A percentile compares a stretch with the other conserved stretches of the same genome.
Conservation (phyloP, 1,140 invertebrate genomes). For the Drosophila santomea region DNA sequence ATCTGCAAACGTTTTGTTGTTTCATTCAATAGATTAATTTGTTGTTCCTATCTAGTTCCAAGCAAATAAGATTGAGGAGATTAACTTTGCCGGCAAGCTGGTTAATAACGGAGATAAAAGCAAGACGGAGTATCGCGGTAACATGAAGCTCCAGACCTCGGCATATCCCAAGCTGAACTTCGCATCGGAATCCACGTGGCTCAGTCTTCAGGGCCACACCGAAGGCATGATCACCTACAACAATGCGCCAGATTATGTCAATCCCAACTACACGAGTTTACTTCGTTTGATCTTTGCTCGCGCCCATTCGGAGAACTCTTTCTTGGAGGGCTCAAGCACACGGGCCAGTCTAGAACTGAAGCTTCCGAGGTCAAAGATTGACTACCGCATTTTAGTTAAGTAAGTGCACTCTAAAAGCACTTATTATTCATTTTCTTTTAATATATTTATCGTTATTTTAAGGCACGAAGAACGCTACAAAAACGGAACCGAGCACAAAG, state of each 20-base stretch:
- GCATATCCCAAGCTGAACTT: constrained; percentile 92
- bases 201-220: constrained; percentile 75
- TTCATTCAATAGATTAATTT: too few species aligned
- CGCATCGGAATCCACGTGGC: constrained; percentile 86
- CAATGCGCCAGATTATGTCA: constrained; percentile 71
- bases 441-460: background rate
- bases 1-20: background rate
- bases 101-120: constrained; percentile 87
- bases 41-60: constrained; percentile 85
- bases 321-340: constrained; percentile 75
- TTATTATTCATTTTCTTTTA: background rate
- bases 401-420: constrained; percentile 33
- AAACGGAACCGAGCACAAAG: constrained; percentile 84
- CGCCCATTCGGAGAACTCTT: constrained; percentile 82
- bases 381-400: constrained; percentile 84
- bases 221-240: constrained; percentile 77
- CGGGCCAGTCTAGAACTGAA: constrained; percentile 79
- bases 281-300: constrained; percentile 86
- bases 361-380: constrained; percentile 83
- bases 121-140: constrained; percentile 87
- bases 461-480: constrained; percentile 81
- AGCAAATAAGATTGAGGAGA: constrained; percentile 88
- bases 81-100: constrained; percentile 88
- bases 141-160: constrained; percentile 88
- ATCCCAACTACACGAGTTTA: constrained; percentile 86